Base-by-base conservation (phyloP, 2,113 vertebrate genomes). In the Todiramphus saurophagus region DNA sequence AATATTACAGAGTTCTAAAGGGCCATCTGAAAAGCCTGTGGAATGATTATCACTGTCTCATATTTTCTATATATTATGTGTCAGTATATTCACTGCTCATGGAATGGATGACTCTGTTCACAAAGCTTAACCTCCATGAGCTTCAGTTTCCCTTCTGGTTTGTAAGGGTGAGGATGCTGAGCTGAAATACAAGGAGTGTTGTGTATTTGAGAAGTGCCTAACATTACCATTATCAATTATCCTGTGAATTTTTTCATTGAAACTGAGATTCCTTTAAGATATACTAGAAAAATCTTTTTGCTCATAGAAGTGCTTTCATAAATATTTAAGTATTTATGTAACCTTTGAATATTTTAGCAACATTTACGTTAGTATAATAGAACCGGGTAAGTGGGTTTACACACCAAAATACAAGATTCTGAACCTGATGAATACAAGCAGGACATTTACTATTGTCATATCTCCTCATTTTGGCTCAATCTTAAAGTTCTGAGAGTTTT, bases 301-400 rank as follows among this genome's bases (percentile, higher is more conserved):
- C 91, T 92, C 56, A 7, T 5, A 15, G 39, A 89, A 90, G 13
- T 68, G 72, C 69, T 75, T 85, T 81, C 83, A 86, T 89, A 81
- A 81, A 90, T 95, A 92, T 81, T 94, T 75, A 56, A 90, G 33
- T 60, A 53, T 95, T 90, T 89, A 90, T 93, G 69, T 93, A 93
- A 92, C 73, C 53, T 90, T 77, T 92, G 79, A 93, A 78, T 93
- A 67, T 86, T 69, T 94, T 68, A 81, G 51, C 64, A 78, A 46
- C 68, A n/a, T 80, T 92, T 75, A 46, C 35, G 33, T 83, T 37
- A 48, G 64, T 72, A 2, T 25, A 83, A 63, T 60, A 92, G 43
- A 60, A 76, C 53, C 53, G 48, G 15, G 33, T 9, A 78, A 83
- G 68, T 78, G 68, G 44, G 7, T 96, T 92, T 79, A 50, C 56